Base-by-base conservation (phyloP, 1,140 invertebrate species). In the Acromyrmex echinatior region DNA sequence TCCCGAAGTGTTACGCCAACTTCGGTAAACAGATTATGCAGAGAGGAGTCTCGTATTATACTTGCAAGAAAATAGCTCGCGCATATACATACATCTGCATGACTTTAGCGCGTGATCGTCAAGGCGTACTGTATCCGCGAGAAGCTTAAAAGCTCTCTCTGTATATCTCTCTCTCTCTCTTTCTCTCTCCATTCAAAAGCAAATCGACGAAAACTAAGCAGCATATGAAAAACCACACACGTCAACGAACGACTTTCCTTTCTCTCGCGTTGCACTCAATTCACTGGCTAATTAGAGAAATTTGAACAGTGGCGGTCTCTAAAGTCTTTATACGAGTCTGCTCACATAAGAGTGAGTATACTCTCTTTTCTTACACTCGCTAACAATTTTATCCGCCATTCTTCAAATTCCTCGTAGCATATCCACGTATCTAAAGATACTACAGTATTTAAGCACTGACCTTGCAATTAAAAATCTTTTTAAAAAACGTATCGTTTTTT, bases 1-100 rank as follows among this genome's bases (percentile, higher is more conserved):
- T 91, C 60, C 35, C 66, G 39, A 51, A 51, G 66, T 74, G 81
- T 90, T 82, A 78, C 77, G 58, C 81, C 86, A 88, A 90, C 89
- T 86, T 88, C 78, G 66, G 88, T 86, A 45, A 86, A 66, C 25
- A 63, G 71, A 86, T 70, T 65, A 21, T 49, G 62, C 73, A 62
- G 18, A 66, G 12, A 84, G 35, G 1, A 45, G 70, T 7, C 35
- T 63, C 28, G 25, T 45, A 49, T 62, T 74, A 31, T 39, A 49
- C 18, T 56, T 18, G 49, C 70, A 51, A 10, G 28, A 56, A 51
- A 31, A 68, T 68, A 35, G 12, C 53, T 45, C 49, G 51, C 39
- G 58, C 60, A 73, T 35, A 25, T 81, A 31, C 31, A 70, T 60
- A 76, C 56, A 21, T 77, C 21, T 45, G 21, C 16, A 39, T 39